phyloP scores from a whole-genome alignment of 2,888 invertebrate species.

The Ischnus inquisitorius region DNA sequence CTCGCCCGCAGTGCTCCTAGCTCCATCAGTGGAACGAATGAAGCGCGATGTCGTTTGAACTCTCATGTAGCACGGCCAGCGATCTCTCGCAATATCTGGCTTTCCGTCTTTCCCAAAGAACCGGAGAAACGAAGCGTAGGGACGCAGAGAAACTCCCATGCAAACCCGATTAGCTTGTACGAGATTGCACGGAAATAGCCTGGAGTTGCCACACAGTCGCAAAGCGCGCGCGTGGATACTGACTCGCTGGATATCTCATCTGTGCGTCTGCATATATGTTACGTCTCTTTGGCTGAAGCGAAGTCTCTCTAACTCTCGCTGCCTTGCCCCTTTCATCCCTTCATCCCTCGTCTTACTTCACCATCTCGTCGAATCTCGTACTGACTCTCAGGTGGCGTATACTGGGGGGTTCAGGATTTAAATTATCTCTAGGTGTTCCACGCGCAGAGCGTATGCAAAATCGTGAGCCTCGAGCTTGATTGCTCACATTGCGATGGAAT shows the following conservation, averaged over 20 bases:
- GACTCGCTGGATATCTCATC: constrained; percentile 54
- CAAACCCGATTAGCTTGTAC: constrained; percentile 79
- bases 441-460: constrained; percentile 64
- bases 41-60: constrained; percentile 15
- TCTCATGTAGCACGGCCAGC: not conserved
- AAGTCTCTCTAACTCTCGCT: constrained; percentile 37
- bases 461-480: constrained; percentile 68
- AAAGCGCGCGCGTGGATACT: constrained; percentile 63
- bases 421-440: constrained; percentile 66
- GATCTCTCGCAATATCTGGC: constrained; percentile 42
- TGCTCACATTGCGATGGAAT: constrained; percentile 75
- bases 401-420: constrained; percentile 46
- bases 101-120: constrained; percentile 56
- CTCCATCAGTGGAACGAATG: constrained; percentile 9
- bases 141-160: constrained; percentile 59
- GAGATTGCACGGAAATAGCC: constrained; percentile 82
- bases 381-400: constrained; percentile 44
- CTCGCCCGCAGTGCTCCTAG: not conserved
- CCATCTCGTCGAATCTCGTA: constrained; percentile 55
- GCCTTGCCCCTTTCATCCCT: constrained; percentile 42
- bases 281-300: constrained; percentile 51
- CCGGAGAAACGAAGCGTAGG: constrained; percentile 57
- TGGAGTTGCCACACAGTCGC: constrained; percentile 74
- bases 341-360: constrained; percentile 18
- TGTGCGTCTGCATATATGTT: constrained; percentile 48